Conservation (phyloP, 1,140 invertebrate species). For the Chrysopa pallens region DNA sequence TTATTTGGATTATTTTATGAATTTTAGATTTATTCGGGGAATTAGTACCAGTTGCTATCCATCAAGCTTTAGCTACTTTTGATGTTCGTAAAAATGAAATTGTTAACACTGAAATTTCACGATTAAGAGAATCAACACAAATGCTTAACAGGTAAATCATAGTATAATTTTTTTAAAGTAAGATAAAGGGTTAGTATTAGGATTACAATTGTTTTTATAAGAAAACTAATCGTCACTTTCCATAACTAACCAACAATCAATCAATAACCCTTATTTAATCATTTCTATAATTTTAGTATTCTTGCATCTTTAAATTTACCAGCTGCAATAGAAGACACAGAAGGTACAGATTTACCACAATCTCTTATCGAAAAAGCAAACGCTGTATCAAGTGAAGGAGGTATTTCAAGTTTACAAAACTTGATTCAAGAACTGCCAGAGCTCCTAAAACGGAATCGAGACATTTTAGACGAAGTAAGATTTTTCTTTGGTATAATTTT, state of each 20-base stretch:
- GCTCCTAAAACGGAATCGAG: slow-evolving; percentile 76
- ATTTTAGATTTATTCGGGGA: slow-evolving; percentile 69
- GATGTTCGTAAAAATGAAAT: slow-evolving; percentile 70
- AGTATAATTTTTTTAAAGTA: too few species aligned
- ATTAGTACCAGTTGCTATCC: slow-evolving; percentile 74
- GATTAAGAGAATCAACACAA: slow-evolving; percentile 78
- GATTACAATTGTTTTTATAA: too few species aligned
- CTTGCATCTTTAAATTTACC: slow-evolving; percentile 91
- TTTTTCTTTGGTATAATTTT: not conserved
- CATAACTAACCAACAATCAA: too few species aligned
- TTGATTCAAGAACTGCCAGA: slow-evolving; percentile 72
- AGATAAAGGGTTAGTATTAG: too few species aligned
- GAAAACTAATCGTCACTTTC: too few species aligned
- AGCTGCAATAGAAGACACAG: slow-evolving; percentile 82
- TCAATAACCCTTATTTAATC: too few species aligned
- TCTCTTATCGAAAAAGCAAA: slow-evolving; percentile 78
- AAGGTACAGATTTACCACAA: slow-evolving; percentile 60
- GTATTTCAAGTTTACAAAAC: slow-evolving; percentile 34
- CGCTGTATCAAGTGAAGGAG: slow-evolving; percentile 49
- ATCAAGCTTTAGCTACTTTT: slow-evolving; percentile 73
- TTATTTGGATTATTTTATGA: slow-evolving; percentile 6
- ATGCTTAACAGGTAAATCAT: slow-evolving; percentile 60
- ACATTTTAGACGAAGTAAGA: slow-evolving; percentile 83
- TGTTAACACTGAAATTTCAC: slow-evolving; percentile 52
- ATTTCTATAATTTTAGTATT: slow-evolving; percentile 32